These are phyloP conservation scores for Solenodon paradoxus DNA, from an alignment of 2,113 vertebrate genomes.

Conservation along the genomic window DNA sequence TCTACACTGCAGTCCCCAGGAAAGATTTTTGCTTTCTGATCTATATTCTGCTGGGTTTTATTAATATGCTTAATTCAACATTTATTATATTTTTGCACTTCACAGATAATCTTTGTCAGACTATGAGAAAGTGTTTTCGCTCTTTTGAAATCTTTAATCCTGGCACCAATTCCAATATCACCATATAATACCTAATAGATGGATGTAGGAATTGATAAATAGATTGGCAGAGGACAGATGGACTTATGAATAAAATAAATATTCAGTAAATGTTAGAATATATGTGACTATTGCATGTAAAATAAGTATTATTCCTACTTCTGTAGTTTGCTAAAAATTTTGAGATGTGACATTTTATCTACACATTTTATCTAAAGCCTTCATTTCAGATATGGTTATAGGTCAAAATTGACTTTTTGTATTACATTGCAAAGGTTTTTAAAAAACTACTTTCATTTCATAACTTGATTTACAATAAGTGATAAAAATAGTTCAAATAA, in stretches of 20 bases:
- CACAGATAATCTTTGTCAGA: neutral
- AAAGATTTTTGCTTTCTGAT: neutral
- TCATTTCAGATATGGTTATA: neutral
- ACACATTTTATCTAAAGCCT: neutral
- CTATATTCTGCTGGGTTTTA: neutral
- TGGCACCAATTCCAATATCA: neutral
- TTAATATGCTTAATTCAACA: neutral
- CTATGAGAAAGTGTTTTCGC: neutral
- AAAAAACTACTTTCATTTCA: neutral
- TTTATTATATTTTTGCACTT: neutral
- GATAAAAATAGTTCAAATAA: neutral
- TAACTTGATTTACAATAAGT: neutral
- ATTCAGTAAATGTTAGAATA: neutral
- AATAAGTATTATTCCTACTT: neutral
- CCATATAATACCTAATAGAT: neutral
- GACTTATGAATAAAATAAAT: neutral
- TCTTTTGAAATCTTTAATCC: neutral
- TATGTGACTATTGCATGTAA: neutral
- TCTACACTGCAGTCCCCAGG: neutral
- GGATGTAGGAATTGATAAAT: neutral
- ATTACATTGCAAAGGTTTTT: neutral
- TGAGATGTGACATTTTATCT: neutral
- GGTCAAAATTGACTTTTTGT: neutral
- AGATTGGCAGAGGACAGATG: neutral
- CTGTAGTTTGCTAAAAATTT: neutral